phyloP scores from a whole-genome alignment of 2,888 invertebrate species.

The Dasysyrphus tricinctus region DNA sequence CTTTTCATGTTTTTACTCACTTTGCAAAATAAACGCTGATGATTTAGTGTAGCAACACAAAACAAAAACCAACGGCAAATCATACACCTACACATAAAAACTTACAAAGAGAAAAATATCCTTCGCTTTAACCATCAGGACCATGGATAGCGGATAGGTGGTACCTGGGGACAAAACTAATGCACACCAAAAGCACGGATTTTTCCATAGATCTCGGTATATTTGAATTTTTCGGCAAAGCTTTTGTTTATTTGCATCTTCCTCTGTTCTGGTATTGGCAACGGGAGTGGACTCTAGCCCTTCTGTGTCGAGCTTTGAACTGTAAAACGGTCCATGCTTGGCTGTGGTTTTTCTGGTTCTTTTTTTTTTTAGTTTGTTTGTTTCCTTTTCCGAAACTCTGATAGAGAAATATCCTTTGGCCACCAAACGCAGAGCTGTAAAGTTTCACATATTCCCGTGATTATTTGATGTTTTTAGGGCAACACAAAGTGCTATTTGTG shows the following conservation, averaged over 20 bases:
- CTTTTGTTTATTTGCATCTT: constrained; percentile 59
- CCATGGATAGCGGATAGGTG: constrained; percentile 11
- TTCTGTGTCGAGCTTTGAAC: constrained; percentile 27
- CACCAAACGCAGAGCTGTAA: constrained; percentile 42
- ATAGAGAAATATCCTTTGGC: constrained; percentile 34
- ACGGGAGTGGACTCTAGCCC: not conserved
- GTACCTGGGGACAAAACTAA: constrained; percentile 54
- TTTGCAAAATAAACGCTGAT: constrained; percentile 53
- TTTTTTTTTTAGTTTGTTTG: not conserved
- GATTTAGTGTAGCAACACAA: constrained; percentile 31
- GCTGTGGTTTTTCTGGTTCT: constrained; percentile 5
- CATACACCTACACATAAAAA: not conserved
- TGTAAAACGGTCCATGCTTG: constrained; percentile 41
- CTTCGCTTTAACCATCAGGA: not conserved
- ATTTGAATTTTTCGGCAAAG: constrained; percentile 57
- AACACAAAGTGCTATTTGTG: constrained; percentile 36
- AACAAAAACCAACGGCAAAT: not conserved
- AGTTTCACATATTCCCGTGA: constrained; percentile 56
- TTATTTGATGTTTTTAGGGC: constrained; percentile 52
- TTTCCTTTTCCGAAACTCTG: constrained; percentile 2
- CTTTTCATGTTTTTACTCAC: not conserved
- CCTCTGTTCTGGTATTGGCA: not conserved
- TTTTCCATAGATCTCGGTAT: constrained; percentile 58
- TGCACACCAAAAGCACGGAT: constrained; percentile 45
- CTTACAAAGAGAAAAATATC: constrained; percentile 8